A percentile compares a stretch with the other conserved stretches of the same genome.
Evolutionary conservation across 2,888 invertebrate genomes (phyloP).

Genomic region (Scaptomyza caliginosa): DNA sequence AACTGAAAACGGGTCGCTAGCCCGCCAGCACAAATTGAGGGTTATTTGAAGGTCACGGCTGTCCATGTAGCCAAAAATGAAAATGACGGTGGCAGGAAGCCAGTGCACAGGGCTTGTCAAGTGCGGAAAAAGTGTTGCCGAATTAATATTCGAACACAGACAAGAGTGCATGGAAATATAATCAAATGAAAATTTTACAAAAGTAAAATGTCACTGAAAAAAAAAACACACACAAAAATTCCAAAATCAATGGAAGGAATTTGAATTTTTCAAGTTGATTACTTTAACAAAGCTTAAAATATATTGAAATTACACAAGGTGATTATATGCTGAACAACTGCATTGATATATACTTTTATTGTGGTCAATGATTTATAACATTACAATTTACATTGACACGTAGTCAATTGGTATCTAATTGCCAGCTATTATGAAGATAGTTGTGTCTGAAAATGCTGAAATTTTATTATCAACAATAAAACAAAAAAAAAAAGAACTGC

Average conservation of each 20-base stretch:
- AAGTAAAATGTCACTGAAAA: background rate
- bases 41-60: constrained; percentile 72
- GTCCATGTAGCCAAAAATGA: constrained; percentile 20
- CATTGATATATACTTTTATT: background rate
- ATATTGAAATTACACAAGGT: too few species aligned
- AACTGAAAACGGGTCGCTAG: constrained; percentile 34
- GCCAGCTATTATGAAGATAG: background rate
- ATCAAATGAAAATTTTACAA: background rate
- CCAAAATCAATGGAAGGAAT: background rate
- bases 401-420: background rate
- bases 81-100: constrained; percentile 2
- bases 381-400: background rate
- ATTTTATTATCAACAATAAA: constrained; percentile 4
- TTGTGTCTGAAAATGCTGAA: background rate
- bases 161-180: background rate
- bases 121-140: constrained; percentile 17
- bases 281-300: too few species aligned
- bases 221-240: background rate
- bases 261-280: background rate
- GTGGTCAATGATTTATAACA: background rate
- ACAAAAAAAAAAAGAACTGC: constrained; percentile 15
- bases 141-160: constrained; percentile 1
- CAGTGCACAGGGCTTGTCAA: constrained; percentile 6
- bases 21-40: constrained; percentile 52
- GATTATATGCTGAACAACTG: background rate